Conservation (phyloP, 2,797 vertebrate genomes). For the Oceanodroma leucorhoa region DNA sequence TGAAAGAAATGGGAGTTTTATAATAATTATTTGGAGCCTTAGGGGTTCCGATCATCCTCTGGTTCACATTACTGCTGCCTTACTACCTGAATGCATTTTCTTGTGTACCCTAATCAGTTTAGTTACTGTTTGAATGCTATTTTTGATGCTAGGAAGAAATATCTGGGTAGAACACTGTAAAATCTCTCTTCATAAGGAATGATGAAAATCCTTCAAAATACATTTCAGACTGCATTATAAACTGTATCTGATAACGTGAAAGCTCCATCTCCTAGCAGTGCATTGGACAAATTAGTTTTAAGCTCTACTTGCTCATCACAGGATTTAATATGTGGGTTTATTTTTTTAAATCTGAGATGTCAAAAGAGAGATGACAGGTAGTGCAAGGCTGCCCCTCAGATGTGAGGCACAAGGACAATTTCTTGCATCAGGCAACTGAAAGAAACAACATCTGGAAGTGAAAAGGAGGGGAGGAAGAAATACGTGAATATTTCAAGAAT, state of each 20-base stretch:
- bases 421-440: neutral
- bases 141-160: slow-evolving; percentile 4
- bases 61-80: neutral
- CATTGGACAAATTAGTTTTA: neutral
- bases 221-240: slow-evolving; percentile 1
- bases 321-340: neutral
- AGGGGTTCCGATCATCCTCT: slow-evolving; percentile 4
- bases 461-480: neutral
- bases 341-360: neutral
- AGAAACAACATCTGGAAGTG: neutral
- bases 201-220: slow-evolving; percentile 17
- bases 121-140: slow-evolving; percentile 17
- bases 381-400: neutral
- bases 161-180: neutral
- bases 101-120: slow-evolving; percentile 3
- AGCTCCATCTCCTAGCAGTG: neutral
- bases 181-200: neutral
- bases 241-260: neutral
- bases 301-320: neutral
- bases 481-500: neutral
- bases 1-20: slow-evolving; percentile 33
- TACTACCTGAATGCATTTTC: slow-evolving; percentile 10
- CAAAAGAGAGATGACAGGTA: neutral
- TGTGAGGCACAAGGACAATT: neutral
- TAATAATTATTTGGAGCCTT: slow-evolving; percentile 11